Conservation (phyloP, 2,797 vertebrate genomes). For the Rallus crepitans region DNA sequence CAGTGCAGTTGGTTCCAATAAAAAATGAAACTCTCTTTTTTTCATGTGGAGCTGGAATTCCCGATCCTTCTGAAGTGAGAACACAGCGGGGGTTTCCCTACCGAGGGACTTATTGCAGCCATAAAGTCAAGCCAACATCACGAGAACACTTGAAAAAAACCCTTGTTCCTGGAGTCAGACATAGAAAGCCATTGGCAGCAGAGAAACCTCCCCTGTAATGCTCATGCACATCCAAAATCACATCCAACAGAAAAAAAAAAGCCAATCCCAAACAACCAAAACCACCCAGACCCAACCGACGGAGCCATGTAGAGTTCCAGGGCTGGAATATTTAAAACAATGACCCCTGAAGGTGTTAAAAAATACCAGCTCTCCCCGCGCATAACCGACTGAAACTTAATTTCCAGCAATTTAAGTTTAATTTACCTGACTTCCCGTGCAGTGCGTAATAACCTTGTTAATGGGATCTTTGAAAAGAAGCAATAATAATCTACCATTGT, state of each 20-base stretch:
- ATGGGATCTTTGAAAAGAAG: slow-evolving; percentile 44
- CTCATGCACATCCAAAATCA: background rate
- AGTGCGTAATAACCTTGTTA: slow-evolving; percentile 62
- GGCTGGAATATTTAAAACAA: background rate
- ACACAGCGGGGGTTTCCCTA: slow-evolving; percentile 64
- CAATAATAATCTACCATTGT: slow-evolving; percentile 48
- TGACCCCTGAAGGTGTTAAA: background rate
- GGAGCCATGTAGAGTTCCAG: background rate
- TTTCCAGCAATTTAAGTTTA: slow-evolving; percentile 68
- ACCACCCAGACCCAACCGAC: background rate
- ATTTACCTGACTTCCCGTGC: slow-evolving; percentile 72
- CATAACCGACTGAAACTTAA: slow-evolving; percentile 50
- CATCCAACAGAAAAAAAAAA: background rate
- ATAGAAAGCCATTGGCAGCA: slow-evolving; percentile 25
- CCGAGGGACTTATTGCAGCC: slow-evolving; percentile 70
- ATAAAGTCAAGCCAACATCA: slow-evolving; percentile 67
- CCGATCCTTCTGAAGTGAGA: slow-evolving; percentile 54
- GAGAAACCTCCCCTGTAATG: background rate
- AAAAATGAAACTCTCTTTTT: slow-evolving; percentile 26
- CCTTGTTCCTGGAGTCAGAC: slow-evolving; percentile 54
- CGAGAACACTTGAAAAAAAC: slow-evolving; percentile 37
- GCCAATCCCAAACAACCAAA: no score
- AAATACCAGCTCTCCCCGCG: background rate
- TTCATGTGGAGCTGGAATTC: slow-evolving; percentile 57
- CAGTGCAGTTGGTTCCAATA: slow-evolving; percentile 24